Evolutionary conservation across 2,797 vertebrate species (phyloP), one percentile per base, ranked within the genome.

Genomic region (Rhadinocentrus ornatus): DNA sequence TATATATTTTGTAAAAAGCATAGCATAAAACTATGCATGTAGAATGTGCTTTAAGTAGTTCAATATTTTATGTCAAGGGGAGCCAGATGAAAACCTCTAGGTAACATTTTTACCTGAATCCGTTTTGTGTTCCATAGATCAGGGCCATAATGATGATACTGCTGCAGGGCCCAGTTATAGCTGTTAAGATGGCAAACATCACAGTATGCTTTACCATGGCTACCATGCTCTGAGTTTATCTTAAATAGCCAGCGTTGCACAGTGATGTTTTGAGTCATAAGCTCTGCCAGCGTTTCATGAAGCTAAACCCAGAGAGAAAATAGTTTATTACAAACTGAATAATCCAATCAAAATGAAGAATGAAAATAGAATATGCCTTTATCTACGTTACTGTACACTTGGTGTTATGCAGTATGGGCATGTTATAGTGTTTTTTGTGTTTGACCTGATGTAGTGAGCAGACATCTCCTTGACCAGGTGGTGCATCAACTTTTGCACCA

Each of bases 231-330:
- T 0, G 76, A 77, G 48, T 97, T 93, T 73, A 92, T 90, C 90
- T 97, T 98, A 70, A 98, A 95, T 59, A 97, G 69, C 97, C 97
- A 98, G 53, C 95, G 94, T 46, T 58, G 84, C 81, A 98, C 94
- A 2, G 93, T 83, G 66, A 88, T 41, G 31, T 97, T 90, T 64
- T 94, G 92, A 1, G 84, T 20, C 69, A 99, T 60, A 24, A 97
- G 91, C 76, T 90, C 92, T 52, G 94, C 91, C 71, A 97, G 87
- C 7, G 80, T 86, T 2, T 91, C 77, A 12, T 96, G 74, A 88
- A 97, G 89, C 97, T 98, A 83, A 15, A 62, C 6, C 39, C 68
- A 87, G 41, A 50, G 29, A 73, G 2, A 68, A 41, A 84, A 31
- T n/a, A 54, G 24, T 26, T 24, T 63, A 65, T 62, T 27, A 69